Percentiles rank a stretch among this genome's conserved stretches.
phyloP scores from a whole-genome alignment of 2,888 invertebrate species.

The Trilocha varians region DNA sequence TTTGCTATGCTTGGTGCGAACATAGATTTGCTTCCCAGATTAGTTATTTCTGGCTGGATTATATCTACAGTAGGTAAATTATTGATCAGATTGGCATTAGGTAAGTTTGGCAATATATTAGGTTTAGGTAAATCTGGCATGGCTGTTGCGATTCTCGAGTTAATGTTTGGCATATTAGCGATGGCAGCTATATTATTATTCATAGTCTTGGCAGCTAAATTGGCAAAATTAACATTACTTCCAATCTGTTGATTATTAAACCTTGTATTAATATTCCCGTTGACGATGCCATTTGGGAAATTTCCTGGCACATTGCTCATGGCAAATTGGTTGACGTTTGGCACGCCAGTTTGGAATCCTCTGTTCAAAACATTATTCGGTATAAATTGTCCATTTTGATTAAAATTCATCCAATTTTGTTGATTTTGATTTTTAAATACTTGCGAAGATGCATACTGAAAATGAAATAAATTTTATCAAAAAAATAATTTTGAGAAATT shows the following conservation, averaged over 20 bases:
- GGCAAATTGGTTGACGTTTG: constrained; percentile 4
- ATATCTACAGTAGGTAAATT: constrained; percentile 1
- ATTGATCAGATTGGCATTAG: constrained; percentile 3
- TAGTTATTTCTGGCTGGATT: not conserved
- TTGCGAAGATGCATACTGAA: constrained; percentile 27
- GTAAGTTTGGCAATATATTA: constrained; percentile 1
- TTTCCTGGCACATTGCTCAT: constrained; percentile 3
- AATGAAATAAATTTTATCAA: constrained; percentile 1
- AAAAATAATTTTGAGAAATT: too few species aligned
- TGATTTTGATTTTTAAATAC: constrained; percentile 10
- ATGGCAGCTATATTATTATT: constrained; percentile 4
- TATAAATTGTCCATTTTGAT: constrained; percentile 6
- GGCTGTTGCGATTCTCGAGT: not conserved
- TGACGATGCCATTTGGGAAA: constrained; percentile 3
- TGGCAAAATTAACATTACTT: constrained; percentile 1
- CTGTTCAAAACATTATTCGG: constrained; percentile 2
- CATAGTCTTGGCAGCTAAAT: constrained; percentile 5
- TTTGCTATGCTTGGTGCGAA: not conserved
- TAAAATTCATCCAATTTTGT: constrained; percentile 8
- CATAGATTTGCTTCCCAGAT: not conserved
- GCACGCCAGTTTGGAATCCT: not conserved
- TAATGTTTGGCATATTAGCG: not conserved
- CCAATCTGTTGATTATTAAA: not conserved
- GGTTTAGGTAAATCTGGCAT: constrained; percentile 6
- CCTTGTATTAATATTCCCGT: constrained; percentile 1